Percentiles rank a stretch among this genome's conserved stretches.
These are phyloP conservation scores for Cuniculus paca DNA, from an alignment of 2,797 vertebrate species.

Conservation along the genomic window DNA sequence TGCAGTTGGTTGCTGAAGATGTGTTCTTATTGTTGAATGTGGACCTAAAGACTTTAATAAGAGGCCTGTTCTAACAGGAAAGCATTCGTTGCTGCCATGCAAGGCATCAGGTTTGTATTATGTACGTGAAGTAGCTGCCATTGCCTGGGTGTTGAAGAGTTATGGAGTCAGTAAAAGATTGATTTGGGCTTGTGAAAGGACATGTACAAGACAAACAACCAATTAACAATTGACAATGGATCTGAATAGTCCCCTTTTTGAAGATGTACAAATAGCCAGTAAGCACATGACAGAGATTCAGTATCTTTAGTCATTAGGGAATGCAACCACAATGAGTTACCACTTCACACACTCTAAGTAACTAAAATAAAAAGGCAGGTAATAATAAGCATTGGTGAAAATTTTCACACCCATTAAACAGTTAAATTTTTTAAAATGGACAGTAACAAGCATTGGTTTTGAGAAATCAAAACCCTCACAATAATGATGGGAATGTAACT, in stretches of 20 bases:
- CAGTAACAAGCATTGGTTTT: not conserved
- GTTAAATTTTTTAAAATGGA: not conserved
- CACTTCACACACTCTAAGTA: not conserved
- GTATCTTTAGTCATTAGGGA: not conserved
- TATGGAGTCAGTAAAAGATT: not conserved
- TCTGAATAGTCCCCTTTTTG: not conserved
- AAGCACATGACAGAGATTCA: not conserved
- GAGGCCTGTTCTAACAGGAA: not conserved
- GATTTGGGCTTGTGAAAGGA: not conserved
- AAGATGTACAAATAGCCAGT: not conserved
- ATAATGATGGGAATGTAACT: not conserved
- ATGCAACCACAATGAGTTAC: not conserved
- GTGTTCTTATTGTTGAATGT: not conserved
- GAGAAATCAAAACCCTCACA: not conserved
- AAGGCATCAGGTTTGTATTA: rapidly evolving
- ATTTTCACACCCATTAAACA: not conserved
- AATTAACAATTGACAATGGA: not conserved
- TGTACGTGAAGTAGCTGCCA: rapidly evolving
- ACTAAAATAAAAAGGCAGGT: not conserved
- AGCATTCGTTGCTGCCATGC: rapidly evolving
- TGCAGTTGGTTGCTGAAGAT: not conserved
- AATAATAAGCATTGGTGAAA: not conserved
- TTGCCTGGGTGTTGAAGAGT: no score
- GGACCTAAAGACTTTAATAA: not conserved
- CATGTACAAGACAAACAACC: not conserved